Base-by-base conservation (phyloP, 2,113 vertebrate species). In the Rostratula benghalensis region DNA sequence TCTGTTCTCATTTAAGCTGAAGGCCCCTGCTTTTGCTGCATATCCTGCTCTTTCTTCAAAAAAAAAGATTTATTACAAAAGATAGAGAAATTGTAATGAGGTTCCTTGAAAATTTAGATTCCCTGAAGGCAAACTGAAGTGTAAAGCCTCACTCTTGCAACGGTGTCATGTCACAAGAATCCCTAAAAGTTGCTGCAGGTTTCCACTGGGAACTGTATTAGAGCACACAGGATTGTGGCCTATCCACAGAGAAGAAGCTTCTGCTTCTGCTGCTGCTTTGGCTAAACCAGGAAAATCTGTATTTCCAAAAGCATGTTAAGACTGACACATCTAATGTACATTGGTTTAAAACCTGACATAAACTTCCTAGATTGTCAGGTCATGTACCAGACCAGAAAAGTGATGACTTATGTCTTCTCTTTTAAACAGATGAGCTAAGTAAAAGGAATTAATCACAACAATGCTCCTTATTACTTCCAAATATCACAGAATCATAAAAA, bases 31-130 rank as follows among this genome's bases (percentile, higher is more conserved):
- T 67, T 54, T 63, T 92, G 56, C 84, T 77, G 39, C 56, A 83
- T 80, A 96, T 63, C 54, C 59, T 64, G 30, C 14, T 75, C 71
- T 60, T 93, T 63, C 71, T 75, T 93, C 69, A 87, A 30, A 83
- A 89, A 87, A 30, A 83, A 89, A 83, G 68, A 89, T 92, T 89
- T 80, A 90, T 93, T 78, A 84, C 51, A 75, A 68, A 86, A 87
- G 25, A 48, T 45, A 22, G 56, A 68, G 80, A 92, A 89, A 93
- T 84, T 71, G 68, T 71, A 70, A 93, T 77, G 30, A 80, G 14
- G 14, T 45, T 83, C 67, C 27, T 54, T 70, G 82, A 93, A 93
- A 83, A 27, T 71, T 16, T 48, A 51, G 39, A 64, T 64, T 67
- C 50, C 37, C 50, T 48, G 67, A 69, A 95, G 67, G 39, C 50